Percentiles rank a stretch among this genome's conserved stretches.
phyloP scores from a whole-genome alignment of 2,113 vertebrate genomes.

The Picathartes gymnocephalus region DNA sequence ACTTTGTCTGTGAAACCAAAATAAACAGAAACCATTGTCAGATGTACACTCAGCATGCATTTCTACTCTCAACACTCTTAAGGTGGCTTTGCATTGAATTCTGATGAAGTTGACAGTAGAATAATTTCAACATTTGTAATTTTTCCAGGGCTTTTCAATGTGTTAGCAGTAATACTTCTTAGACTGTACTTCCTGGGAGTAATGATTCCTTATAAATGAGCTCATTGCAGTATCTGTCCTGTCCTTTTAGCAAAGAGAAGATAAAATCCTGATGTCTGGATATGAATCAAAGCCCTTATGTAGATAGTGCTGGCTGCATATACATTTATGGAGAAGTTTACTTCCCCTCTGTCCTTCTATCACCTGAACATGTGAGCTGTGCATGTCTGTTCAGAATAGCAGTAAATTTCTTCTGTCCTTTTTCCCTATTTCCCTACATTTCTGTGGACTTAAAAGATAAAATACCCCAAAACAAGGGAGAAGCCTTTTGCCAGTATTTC shows the following conservation, averaged over 20 bases:
- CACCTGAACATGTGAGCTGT: not conserved
- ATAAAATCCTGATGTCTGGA: not conserved
- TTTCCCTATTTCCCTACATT: not conserved
- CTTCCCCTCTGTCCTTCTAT: not conserved
- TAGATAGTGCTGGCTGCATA: not conserved
- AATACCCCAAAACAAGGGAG: not conserved
- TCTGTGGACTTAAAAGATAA: not conserved
- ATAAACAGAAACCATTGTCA: constrained; percentile 17
- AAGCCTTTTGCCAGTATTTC: not conserved
- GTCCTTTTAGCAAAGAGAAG: not conserved
- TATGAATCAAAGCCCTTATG: not conserved
- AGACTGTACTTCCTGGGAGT: not conserved
- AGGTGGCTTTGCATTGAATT: not conserved
- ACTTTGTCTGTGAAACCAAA: constrained; percentile 36
- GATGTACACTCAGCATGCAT: not conserved
- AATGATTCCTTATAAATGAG: not conserved
- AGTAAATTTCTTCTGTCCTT: not conserved
- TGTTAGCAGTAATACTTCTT: not conserved
- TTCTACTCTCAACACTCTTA: not conserved
- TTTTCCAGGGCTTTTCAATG: not conserved
- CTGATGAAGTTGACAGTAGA: not conserved
- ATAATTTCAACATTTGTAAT: constrained; percentile 32
- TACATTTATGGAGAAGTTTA: not conserved
- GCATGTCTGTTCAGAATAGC: not conserved
- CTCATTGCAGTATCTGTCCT: not conserved